Conservation (phyloP, 2,797 vertebrate species). For the Myotis findleyi region DNA sequence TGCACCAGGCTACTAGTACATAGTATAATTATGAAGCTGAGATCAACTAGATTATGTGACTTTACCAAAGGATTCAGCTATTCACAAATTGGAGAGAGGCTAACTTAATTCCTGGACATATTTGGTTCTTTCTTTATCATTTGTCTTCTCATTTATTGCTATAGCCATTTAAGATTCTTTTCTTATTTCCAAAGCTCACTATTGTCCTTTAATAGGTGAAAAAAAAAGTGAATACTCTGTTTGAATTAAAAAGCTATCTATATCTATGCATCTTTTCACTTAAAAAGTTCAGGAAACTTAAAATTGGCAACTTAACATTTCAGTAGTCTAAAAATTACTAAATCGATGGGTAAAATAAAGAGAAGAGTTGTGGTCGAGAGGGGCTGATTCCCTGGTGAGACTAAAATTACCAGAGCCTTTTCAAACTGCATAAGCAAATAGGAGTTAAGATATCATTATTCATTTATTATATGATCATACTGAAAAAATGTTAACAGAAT, state of each 20-base stretch:
- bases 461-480: not conserved
- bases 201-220: not conserved
- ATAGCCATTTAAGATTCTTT: not conserved
- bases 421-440: not conserved
- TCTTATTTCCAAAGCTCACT: not conserved
- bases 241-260: not conserved
- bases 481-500: conserved; percentile 35
- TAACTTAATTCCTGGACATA: not conserved
- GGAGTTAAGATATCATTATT: conserved; percentile 35
- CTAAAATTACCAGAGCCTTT: not conserved
- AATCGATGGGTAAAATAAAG: conserved; percentile 10
- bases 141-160: not conserved
- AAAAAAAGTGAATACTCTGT: not conserved
- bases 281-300: not conserved
- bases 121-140: not conserved
- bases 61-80: not conserved
- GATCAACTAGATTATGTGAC: not conserved
- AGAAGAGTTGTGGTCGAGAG: not conserved
- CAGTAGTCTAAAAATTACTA: conserved; percentile 11
- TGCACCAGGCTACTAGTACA: too few relatives aligned
- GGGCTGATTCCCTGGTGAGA: not conserved
- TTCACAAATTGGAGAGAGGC: not conserved
- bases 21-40: not conserved
- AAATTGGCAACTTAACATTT: conserved; percentile 6
- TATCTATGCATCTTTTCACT: not conserved